These are phyloP conservation scores for Pyrocephalus nanus DNA, from an alignment of 2,797 vertebrate genomes.

Conservation along the genomic window DNA sequence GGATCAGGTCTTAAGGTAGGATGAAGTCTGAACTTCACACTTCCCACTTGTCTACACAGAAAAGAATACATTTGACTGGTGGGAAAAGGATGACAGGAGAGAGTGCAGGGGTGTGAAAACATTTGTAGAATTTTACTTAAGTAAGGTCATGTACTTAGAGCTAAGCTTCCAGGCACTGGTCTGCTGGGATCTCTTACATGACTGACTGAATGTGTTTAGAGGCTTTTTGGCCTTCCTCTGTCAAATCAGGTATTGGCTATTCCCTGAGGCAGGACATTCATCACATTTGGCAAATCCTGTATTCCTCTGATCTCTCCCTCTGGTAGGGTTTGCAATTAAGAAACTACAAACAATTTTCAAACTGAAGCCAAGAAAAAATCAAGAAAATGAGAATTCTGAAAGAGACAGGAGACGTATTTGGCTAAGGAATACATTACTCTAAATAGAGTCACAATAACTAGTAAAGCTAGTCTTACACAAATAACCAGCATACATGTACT, in stretches of 20 bases:
- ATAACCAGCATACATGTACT: neutral
- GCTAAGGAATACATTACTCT: neutral
- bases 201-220: neutral
- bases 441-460: neutral
- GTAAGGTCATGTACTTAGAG: neutral
- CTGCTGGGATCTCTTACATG: neutral
- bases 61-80: neutral
- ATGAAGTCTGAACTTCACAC: slow-evolving; percentile 17
- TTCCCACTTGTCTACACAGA: neutral
- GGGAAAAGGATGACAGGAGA: slow-evolving; percentile 12
- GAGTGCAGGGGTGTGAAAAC: slow-evolving; percentile 5
- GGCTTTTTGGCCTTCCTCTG: slow-evolving; percentile 2
- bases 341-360: slow-evolving; percentile 8
- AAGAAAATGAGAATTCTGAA: neutral
- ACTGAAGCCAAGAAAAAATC: neutral
- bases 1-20: slow-evolving; percentile 17
- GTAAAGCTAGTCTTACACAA: neutral
- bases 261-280: slow-evolving; percentile 4
- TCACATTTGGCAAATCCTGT: slow-evolving; percentile 11
- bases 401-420: neutral
- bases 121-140: neutral
- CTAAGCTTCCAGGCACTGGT: neutral
- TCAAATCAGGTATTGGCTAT: neutral
- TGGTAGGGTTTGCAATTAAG: slow-evolving; percentile 24
- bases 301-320: slow-evolving; percentile 12